A percentile compares a stretch with the other conserved stretches of the same genome.
Conservation (phyloP, 2,888 invertebrate species). For the Dolichopus griseipennis region DNA sequence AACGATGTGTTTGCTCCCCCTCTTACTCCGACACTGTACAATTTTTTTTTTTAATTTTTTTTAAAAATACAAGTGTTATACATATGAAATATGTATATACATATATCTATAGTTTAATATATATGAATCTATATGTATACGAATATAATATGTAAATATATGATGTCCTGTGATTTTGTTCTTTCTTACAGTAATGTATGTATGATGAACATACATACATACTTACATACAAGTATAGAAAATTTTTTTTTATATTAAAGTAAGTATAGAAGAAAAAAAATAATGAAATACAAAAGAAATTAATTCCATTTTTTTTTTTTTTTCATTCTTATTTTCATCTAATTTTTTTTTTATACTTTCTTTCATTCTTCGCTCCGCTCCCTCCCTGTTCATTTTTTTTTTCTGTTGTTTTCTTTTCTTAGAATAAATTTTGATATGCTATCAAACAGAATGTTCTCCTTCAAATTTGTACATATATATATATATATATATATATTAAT, state of each 20-base stretch:
- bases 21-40: not conserved
- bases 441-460: too few relatives aligned
- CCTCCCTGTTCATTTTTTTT: too few relatives aligned
- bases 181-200: not conserved
- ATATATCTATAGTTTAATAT: not conserved
- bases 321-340: not conserved
- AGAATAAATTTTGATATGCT: too few relatives aligned
- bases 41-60: not conserved
- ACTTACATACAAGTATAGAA: not conserved
- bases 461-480: too few relatives aligned
- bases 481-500: too few relatives aligned
- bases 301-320: not conserved
- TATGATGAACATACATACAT: not conserved
- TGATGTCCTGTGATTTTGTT: not conserved
- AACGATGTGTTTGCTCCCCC: too few relatives aligned
- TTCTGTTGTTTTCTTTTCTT: too few relatives aligned
- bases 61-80: too few relatives aligned
- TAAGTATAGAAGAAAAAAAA: not conserved
- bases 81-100: too few relatives aligned
- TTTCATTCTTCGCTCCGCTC: not conserved
- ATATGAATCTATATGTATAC: too few relatives aligned
- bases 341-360: not conserved
- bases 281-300: not conserved
- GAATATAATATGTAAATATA: not conserved
- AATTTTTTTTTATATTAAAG: not conserved